Conservation (phyloP, 2,113 vertebrate genomes). For the Cryptomyrus ogoouensis region DNA sequence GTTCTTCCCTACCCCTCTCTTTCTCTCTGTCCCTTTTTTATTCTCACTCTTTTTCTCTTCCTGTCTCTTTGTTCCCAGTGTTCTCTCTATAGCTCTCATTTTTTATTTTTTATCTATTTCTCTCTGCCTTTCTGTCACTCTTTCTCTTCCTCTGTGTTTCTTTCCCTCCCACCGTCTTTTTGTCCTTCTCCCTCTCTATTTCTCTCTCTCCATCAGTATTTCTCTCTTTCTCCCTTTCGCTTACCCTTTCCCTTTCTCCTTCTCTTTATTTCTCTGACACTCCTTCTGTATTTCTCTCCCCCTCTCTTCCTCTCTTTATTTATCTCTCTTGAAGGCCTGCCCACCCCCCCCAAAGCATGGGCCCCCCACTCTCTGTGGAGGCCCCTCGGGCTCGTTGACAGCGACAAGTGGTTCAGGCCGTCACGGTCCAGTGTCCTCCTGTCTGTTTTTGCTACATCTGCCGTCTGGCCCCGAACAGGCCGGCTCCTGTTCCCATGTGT, state of each 20-base stretch:
- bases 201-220: background rate
- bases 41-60: background rate
- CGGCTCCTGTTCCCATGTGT: background rate
- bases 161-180: background rate
- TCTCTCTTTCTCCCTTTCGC: background rate
- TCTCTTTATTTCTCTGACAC: background rate
- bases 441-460: conserved; percentile 3
- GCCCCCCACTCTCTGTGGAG: background rate
- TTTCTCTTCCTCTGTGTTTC: background rate
- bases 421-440: background rate
- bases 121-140: background rate
- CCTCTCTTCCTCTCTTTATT: background rate
- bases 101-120: background rate
- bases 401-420: background rate
- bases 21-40: background rate
- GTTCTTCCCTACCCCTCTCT: background rate
- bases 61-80: background rate
- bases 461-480: background rate
- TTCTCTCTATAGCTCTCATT: background rate
- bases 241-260: background rate
- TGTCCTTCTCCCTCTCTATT: background rate
- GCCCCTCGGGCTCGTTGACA: background rate
- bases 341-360: background rate
- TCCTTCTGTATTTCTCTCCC: background rate
- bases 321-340: background rate